phyloP scores from a whole-genome alignment of 2,797 vertebrate genomes.

The Bovichtus diacanthus region DNA sequence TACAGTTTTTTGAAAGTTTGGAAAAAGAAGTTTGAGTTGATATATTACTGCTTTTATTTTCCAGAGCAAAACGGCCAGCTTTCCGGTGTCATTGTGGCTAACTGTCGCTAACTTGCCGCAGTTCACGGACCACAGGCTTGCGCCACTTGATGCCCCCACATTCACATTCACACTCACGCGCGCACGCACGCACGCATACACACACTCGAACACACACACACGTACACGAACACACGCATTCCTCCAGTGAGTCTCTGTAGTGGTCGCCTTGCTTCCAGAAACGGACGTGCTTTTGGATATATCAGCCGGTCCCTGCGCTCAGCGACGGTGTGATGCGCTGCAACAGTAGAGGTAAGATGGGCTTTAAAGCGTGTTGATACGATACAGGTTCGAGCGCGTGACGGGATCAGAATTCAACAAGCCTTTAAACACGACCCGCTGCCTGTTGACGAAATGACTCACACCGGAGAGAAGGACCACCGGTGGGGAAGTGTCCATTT shows the following conservation, averaged over 20 bases:
- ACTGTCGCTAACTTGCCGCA: slow-evolving; percentile 13
- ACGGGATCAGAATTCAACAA: slow-evolving; percentile 24
- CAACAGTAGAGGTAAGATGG: slow-evolving; percentile 60
- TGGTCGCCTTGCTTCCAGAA: slow-evolving; percentile 34
- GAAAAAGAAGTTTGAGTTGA: too few relatives aligned
- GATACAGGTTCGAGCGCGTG: slow-evolving; percentile 5
- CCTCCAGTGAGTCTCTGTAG: slow-evolving; percentile 50
- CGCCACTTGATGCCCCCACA: slow-evolving; percentile 61
- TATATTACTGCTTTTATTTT: slow-evolving; percentile 35
- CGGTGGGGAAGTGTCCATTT: neutral
- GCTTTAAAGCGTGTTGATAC: neutral
- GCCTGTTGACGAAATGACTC: slow-evolving; percentile 24
- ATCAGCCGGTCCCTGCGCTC: slow-evolving; percentile 40
- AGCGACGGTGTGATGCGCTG: slow-evolving; percentile 55
- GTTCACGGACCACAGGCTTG: slow-evolving; percentile 52
- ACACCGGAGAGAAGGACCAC: neutral
- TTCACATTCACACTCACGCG: slow-evolving; percentile 32
- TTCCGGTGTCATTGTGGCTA: slow-evolving; percentile 36
- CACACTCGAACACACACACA: neutral
- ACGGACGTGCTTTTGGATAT: slow-evolving; percentile 66
- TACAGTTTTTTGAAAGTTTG: too few relatives aligned
- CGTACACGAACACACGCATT: slow-evolving; percentile 32
- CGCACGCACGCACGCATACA: neutral
- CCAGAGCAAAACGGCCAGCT: accelerated
- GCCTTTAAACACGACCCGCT: slow-evolving; percentile 11